Percentiles rank a stretch among this genome's conserved stretches.
phyloP scores from a whole-genome alignment of 2,797 vertebrate genomes.

The Momotus momota region DNA sequence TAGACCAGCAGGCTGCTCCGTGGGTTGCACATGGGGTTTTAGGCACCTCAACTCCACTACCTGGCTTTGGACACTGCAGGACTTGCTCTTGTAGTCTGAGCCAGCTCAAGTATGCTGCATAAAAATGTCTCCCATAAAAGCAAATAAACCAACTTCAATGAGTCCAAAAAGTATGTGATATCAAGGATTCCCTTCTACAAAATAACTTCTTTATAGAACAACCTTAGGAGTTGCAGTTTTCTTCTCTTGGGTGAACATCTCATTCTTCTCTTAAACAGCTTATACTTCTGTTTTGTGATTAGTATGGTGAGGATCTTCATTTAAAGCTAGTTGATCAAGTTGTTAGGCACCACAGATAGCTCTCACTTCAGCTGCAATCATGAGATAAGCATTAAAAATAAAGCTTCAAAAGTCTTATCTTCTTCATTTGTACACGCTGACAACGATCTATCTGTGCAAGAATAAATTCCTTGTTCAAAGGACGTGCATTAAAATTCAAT shows the following conservation, averaged over 20 bases:
- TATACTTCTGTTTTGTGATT: background rate
- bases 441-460: background rate
- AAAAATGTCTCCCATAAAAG: background rate
- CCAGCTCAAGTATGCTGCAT: background rate
- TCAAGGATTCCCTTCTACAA: background rate
- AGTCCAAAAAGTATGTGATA: background rate
- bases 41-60: background rate
- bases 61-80: background rate
- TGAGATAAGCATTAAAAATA: slow-evolving; percentile 14
- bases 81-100: background rate
- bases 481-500: background rate
- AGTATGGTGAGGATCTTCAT: background rate
- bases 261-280: background rate
- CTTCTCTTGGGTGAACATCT: background rate
- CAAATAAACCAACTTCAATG: background rate
- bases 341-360: background rate
- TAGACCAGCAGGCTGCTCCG: background rate
- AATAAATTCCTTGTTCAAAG: slow-evolving; percentile 22
- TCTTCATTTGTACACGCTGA: slow-evolving; percentile 14
- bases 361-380: background rate
- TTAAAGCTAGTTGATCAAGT: slow-evolving; percentile 1
- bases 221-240: background rate
- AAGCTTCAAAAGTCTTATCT: background rate
- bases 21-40: background rate
- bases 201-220: background rate